Evolutionary conservation across 2,888 invertebrate genomes (phyloP), one percentile per base, ranked within the genome.

Genomic region (Sthenelais limicola): DNA sequence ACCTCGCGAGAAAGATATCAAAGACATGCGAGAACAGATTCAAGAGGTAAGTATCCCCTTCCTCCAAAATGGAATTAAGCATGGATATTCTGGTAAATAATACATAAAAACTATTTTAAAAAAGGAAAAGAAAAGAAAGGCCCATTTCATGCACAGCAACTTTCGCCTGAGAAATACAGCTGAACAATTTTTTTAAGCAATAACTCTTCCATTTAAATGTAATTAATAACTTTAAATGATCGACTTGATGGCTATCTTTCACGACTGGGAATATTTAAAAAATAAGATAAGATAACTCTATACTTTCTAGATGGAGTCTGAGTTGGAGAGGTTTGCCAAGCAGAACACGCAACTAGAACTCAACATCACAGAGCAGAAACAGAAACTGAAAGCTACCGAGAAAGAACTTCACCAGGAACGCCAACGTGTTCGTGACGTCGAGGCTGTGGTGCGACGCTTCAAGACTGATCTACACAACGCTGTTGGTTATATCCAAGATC

Each of bases 1-100:
- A 83, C 96, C 96, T 0, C 91, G 93, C 79, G 95, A 96, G 83
- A 91, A 92, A 77, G 94, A 94, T 82, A 95, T 96, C 80, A 92
- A 92, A 85, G 92, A 93, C 80, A 93, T 94, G 89, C 93, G 93
- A 81, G 91, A 92, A 75, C 93, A 95, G 85, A 94, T 94, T 49
- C 87, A 88, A 71, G 87, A 88, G 84, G 87, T 87, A 76, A 73
- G 73, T 43, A 12, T 15, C 26, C 51, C 32, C 21, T 32, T 30
- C 32, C n/a, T n/a, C n/a, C n/a, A n/a, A n/a, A n/a, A n/a, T 21
- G 12, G 0, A 12, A 21, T 24, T 15, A 52, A 21, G 12, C 18
- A 52, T n/a, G 24, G 0, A n/a, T 56, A 18, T 56, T 56, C 26
- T n/a, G 18, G 28, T 24, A n/a, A 56, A 24, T 56, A 56, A 26